Conservation (phyloP, 2,888 invertebrate species). For the Notodonta dromedarius region DNA sequence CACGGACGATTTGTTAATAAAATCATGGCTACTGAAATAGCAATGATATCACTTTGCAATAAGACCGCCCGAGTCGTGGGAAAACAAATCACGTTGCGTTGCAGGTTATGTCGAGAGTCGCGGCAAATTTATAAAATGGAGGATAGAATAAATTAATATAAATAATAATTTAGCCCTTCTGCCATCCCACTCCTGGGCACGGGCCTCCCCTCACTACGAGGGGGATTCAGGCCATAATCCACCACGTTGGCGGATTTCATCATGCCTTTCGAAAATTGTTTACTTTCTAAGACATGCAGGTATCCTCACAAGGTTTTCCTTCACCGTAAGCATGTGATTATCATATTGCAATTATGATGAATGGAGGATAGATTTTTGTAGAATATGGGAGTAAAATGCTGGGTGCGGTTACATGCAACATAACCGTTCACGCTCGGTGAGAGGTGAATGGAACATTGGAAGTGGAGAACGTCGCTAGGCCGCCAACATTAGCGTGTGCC, state of each 20-base stretch:
- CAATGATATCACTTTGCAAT: constrained; percentile 49
- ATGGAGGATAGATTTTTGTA: constrained; percentile 18
- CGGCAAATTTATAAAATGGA: constrained; percentile 10
- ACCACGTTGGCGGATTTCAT: too few species aligned
- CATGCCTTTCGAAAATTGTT: too few species aligned
- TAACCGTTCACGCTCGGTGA: constrained; percentile 78
- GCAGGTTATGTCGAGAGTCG: constrained; percentile 21
- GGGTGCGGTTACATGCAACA: constrained; percentile 53
- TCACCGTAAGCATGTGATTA: too few species aligned
- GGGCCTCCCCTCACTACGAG: too few species aligned
- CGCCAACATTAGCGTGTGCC: constrained; percentile 77
- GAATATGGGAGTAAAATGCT: constrained; percentile 27
- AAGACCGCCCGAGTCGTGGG: constrained; percentile 44
- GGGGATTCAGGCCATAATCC: too few species aligned
- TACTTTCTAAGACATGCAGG: too few species aligned
- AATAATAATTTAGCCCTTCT: too few species aligned
- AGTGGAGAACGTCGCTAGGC: constrained; percentile 75
- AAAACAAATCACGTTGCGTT: constrained; percentile 29
- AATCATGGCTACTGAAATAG: constrained; percentile 46
- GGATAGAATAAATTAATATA: too few species aligned
- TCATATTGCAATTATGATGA: too few species aligned
- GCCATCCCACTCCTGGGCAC: too few species aligned
- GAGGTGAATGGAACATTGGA: constrained; percentile 79
- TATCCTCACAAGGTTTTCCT: too few species aligned
- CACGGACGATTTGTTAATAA: constrained; percentile 40